Evolutionary conservation across 2,113 vertebrate genomes (phyloP).

Genomic region (Stigmatopora nigra): DNA sequence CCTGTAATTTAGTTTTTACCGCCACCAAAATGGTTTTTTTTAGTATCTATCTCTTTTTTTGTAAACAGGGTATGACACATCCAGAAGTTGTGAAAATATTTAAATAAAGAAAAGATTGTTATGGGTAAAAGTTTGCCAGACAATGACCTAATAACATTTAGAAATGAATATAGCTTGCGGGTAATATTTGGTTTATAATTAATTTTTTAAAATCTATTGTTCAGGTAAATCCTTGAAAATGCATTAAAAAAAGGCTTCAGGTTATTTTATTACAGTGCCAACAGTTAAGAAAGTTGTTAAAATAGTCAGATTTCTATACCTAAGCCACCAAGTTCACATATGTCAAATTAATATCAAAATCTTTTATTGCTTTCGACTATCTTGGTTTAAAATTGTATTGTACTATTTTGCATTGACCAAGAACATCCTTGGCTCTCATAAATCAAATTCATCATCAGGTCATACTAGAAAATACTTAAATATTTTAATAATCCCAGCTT

Average conservation of each 20-base stretch:
- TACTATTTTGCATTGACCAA: neutral
- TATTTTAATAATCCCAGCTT: neutral
- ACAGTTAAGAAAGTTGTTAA: conserved; percentile 27
- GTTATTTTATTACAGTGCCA: conserved; percentile 16
- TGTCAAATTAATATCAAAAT: conserved; percentile 10
- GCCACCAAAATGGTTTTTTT: neutral
- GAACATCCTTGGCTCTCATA: neutral
- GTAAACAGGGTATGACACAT: neutral
- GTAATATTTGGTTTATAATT: too few species aligned
- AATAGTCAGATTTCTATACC: conserved; percentile 17
- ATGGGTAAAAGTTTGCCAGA: neutral
- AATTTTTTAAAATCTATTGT: neutral
- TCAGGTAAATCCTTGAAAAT: neutral
- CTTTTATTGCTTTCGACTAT: neutral
- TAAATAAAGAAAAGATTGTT: neutral
- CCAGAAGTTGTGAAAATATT: neutral
- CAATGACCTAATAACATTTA: neutral
- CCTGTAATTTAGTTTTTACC: neutral
- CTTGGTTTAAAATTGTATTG: neutral
- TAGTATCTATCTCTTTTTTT: neutral
- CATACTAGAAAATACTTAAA: neutral
- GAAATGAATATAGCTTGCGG: neutral
- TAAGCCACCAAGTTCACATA: conserved; percentile 12
- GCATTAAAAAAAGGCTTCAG: conserved; percentile 12
- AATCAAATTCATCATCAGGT: too few species aligned